phyloP scores from a whole-genome alignment of 2,113 vertebrate species.

The Daubentonia madagascariensis region DNA sequence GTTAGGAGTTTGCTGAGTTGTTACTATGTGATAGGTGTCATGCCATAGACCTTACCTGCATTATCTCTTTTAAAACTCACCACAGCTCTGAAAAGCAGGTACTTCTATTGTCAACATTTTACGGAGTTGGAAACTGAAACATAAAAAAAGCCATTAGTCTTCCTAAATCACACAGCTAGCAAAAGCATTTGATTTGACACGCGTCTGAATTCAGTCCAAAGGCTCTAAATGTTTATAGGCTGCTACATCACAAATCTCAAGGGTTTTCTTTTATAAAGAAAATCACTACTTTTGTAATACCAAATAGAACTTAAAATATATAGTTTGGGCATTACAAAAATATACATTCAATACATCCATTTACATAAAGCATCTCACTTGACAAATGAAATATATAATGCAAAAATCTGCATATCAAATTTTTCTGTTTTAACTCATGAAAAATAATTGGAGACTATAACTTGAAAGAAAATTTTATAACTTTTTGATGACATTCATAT shows the following conservation, averaged over 20 bases:
- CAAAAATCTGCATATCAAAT: not conserved
- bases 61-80: not conserved
- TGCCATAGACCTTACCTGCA: not conserved
- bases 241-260: not conserved
- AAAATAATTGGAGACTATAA: constrained; percentile 2
- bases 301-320: not conserved
- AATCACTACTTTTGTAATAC: not conserved
- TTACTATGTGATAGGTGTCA: not conserved
- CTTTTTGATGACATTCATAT: not conserved
- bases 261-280: not conserved
- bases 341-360: not conserved
- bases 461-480: not conserved
- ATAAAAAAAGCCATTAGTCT: not conserved
- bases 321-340: not conserved
- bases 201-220: not conserved
- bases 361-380: not conserved
- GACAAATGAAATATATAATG: not conserved
- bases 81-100: not conserved
- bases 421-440: not conserved
- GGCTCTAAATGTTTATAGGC: not conserved
- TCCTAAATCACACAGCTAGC: not conserved
- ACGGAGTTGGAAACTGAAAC: not conserved
- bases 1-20: not conserved
- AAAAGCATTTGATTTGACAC: not conserved
- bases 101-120: not conserved